Percentiles rank a stretch among this genome's conserved stretches.
phyloP scores from a whole-genome alignment of 2,113 vertebrate species.

The Archilochus colubris region DNA sequence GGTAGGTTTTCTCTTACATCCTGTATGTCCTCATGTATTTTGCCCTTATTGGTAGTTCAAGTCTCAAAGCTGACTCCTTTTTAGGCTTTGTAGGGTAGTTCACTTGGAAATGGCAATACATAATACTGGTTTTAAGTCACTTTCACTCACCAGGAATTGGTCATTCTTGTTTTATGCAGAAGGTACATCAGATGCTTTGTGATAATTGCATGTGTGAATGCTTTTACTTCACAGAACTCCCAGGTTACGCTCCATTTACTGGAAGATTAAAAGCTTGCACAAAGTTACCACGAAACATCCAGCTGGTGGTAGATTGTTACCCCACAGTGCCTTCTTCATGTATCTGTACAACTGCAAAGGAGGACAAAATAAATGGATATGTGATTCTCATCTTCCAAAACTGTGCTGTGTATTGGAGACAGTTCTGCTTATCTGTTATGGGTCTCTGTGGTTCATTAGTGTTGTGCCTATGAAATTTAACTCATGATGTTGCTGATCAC shows the following conservation, averaged over 20 bases:
- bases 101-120: neutral
- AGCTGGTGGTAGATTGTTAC: neutral
- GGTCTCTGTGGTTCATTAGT: neutral
- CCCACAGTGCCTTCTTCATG: neutral
- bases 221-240: neutral
- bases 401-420: neutral
- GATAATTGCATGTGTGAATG: accelerated
- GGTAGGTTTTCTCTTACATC: neutral
- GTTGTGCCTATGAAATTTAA: neutral
- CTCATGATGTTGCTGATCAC: conserved; percentile 11
- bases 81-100: neutral
- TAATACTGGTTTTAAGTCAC: neutral
- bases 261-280: neutral
- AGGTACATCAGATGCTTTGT: neutral
- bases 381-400: neutral
- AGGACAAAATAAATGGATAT: neutral
- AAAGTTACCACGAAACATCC: neutral
- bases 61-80: neutral
- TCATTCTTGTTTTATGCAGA: neutral
- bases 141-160: neutral
- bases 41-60: neutral
- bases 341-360: neutral
- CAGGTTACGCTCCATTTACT: neutral
- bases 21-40: neutral
- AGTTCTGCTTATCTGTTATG: neutral